phyloP scores from a whole-genome alignment of 2,888 invertebrate species.

The Gibbula magus region DNA sequence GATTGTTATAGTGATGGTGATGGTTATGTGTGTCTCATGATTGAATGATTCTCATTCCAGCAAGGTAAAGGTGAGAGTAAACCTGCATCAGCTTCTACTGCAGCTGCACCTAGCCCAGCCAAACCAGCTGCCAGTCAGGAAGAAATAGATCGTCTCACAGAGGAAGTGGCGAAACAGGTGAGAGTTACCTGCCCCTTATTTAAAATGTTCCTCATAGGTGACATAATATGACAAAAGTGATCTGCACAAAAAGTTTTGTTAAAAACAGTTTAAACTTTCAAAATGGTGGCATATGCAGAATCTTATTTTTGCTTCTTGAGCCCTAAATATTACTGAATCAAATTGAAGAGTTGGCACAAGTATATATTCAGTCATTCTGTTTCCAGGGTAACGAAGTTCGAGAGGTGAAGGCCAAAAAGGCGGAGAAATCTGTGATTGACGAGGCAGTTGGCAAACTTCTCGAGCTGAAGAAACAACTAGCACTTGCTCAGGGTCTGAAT shows the following conservation, averaged over 20 bases:
- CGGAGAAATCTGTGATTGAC: constrained; percentile 85
- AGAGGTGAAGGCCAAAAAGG: constrained; percentile 84
- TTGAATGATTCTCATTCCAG: background rate
- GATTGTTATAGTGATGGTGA: too few relatives aligned
- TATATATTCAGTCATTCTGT: background rate
- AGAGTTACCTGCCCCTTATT: background rate
- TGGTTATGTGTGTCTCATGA: too few relatives aligned
- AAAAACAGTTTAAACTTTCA: too few relatives aligned
- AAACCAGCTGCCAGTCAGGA: constrained; percentile 21
- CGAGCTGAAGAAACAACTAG: constrained; percentile 84
- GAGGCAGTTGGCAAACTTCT: constrained; percentile 85
- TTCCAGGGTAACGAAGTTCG: constrained; percentile 85
- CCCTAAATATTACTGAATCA: too few relatives aligned
- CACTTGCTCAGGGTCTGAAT: constrained; percentile 62
- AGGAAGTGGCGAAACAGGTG: constrained; percentile 77
- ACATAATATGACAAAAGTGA: too few relatives aligned
- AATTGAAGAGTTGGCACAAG: background rate
- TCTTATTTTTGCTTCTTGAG: too few relatives aligned
- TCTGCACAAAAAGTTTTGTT: too few relatives aligned
- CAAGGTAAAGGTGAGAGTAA: background rate
- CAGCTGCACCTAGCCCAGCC: background rate
- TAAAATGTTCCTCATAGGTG: background rate
- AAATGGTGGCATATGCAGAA: too few relatives aligned
- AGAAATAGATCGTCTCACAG: constrained; percentile 76
- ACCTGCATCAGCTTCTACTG: background rate